These are phyloP conservation scores for Myxocyprinus asiaticus DNA, from an alignment of 2,113 vertebrate species.

Conservation along the genomic window DNA sequence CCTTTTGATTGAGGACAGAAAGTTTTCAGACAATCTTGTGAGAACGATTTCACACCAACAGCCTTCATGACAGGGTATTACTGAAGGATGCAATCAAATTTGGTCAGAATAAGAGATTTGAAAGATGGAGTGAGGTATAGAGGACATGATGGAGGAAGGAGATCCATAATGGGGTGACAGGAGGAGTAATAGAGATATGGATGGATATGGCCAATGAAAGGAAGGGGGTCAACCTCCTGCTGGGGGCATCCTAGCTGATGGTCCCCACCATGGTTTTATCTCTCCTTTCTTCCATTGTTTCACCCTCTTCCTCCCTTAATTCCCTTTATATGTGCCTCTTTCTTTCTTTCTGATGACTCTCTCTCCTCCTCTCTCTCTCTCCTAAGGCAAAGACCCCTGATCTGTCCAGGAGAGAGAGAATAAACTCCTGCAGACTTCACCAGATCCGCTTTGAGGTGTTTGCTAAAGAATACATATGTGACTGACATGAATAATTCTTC, in stretches of 20 bases:
- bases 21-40: background rate
- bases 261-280: slow-evolving; percentile 49
- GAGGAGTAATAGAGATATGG: slow-evolving; percentile 49
- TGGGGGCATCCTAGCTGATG: slow-evolving; percentile 45
- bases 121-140: slow-evolving; percentile 21
- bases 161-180: slow-evolving; percentile 45
- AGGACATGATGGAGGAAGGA: slow-evolving; percentile 40
- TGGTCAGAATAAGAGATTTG: background rate
- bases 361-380: slow-evolving; percentile 16
- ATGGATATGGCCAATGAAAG: slow-evolving; percentile 51
- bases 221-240: slow-evolving; percentile 45
- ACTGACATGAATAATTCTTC: slow-evolving; percentile 23
- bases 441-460: slow-evolving; percentile 31
- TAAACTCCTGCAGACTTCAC: slow-evolving; percentile 37
- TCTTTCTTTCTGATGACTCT: slow-evolving; percentile 32
- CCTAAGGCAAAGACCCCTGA: background rate
- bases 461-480: slow-evolving; percentile 37
- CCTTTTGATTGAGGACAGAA: slow-evolving; percentile 11
- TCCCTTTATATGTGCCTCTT: slow-evolving; percentile 51
- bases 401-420: slow-evolving; percentile 5
- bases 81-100: slow-evolving; percentile 13
- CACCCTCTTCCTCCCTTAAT: slow-evolving; percentile 55
- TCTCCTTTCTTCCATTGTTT: slow-evolving; percentile 58
- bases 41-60: background rate
- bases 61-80: slow-evolving; percentile 2